These are phyloP conservation scores for Pilophorus perplexus DNA, from an alignment of 2,888 invertebrate genomes.

Conservation along the genomic window DNA sequence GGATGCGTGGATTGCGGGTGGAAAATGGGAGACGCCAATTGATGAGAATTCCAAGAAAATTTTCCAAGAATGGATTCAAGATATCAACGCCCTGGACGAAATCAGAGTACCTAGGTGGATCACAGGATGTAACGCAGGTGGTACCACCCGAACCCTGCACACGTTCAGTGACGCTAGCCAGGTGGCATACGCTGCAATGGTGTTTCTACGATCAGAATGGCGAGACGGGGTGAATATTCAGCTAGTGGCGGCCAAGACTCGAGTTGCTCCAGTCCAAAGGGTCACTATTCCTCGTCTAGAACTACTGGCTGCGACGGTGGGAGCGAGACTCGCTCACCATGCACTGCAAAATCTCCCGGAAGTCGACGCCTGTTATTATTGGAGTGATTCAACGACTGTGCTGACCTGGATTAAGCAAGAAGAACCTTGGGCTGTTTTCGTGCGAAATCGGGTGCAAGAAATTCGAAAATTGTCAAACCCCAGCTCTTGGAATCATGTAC, in stretches of 20 bases:
- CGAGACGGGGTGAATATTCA: slow-evolving; percentile 43
- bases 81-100: background rate
- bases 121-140: background rate
- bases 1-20: slow-evolving; percentile 33
- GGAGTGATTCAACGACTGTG: slow-evolving; percentile 49
- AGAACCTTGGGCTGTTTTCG: slow-evolving; percentile 48
- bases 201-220: slow-evolving; percentile 48
- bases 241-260: slow-evolving; percentile 49
- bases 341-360: slow-evolving; percentile 41
- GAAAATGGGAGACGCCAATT: slow-evolving; percentile 22
- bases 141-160: slow-evolving; percentile 44
- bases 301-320: slow-evolving; percentile 49
- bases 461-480: slow-evolving; percentile 43
- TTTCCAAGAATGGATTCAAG: slow-evolving; percentile 13
- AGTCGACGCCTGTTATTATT: slow-evolving; percentile 46
- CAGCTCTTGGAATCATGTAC: slow-evolving; percentile 49
- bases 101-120: background rate
- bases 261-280: slow-evolving; percentile 49
- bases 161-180: slow-evolving; percentile 50
- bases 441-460: slow-evolving; percentile 19
- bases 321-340: slow-evolving; percentile 46
- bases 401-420: slow-evolving; percentile 49
- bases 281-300: slow-evolving; percentile 51
- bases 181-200: slow-evolving; percentile 49
- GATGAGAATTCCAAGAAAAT: background rate